phyloP scores from a whole-genome alignment of 2,797 vertebrate species.

The Cyprinella venusta region DNA sequence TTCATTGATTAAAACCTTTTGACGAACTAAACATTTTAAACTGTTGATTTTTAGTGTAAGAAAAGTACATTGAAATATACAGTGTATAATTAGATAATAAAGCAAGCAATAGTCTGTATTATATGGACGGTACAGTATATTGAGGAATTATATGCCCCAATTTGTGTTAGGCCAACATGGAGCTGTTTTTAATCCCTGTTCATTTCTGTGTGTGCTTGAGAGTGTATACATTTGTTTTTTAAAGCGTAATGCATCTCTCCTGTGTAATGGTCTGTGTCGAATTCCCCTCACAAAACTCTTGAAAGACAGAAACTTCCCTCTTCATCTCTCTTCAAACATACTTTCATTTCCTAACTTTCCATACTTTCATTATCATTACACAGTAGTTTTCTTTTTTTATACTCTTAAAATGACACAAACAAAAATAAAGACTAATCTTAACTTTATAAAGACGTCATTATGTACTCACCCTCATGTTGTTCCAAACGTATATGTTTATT shows the following conservation, averaged over 20 bases:
- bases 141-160: too few relatives aligned
- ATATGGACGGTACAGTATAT: neutral
- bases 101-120: neutral
- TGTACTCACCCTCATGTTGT: neutral
- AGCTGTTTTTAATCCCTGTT: neutral
- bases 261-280: slow-evolving; percentile 14
- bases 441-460: neutral
- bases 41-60: neutral
- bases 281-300: slow-evolving; percentile 20
- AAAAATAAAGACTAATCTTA: neutral
- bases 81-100: neutral
- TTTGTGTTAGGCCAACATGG: neutral
- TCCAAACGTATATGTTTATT: too few relatives aligned
- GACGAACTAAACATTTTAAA: neutral
- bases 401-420: neutral
- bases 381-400: neutral
- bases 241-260: neutral
- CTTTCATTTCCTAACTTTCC: slow-evolving; percentile 14
- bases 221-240: slow-evolving; percentile 17
- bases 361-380: slow-evolving; percentile 15
- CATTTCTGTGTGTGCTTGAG: neutral
- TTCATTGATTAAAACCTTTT: neutral
- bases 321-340: slow-evolving; percentile 29
- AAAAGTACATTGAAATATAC: neutral
- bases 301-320: neutral